Evolutionary conservation across 2,113 vertebrate genomes (phyloP).

Genomic region (Fukomys damarensis): DNA sequence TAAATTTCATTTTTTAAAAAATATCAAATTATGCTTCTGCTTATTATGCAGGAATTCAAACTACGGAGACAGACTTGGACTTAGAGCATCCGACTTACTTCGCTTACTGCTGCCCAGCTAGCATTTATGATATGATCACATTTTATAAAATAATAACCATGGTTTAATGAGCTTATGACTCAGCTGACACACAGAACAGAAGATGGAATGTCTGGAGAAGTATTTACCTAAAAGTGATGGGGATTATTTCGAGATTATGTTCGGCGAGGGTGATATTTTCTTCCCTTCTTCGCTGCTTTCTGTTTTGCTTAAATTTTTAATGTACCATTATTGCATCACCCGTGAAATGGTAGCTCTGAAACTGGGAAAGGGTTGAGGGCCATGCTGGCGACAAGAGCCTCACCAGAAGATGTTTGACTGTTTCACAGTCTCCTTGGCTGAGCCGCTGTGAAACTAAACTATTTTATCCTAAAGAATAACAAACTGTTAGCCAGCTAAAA

Average conservation of each 20-base stretch:
- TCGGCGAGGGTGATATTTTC: not conserved
- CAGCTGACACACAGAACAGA: not conserved
- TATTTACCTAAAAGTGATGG: not conserved
- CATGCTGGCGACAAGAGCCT: not conserved
- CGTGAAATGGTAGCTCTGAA: not conserved
- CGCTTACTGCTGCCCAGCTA: not conserved
- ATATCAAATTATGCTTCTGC: not conserved
- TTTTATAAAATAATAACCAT: not conserved
- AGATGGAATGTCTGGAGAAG: conserved; percentile 3
- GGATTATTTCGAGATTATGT: not conserved
- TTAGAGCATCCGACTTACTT: not conserved
- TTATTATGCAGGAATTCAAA: not conserved
- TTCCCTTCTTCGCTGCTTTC: not conserved
- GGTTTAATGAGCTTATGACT: not conserved
- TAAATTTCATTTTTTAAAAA: not conserved
- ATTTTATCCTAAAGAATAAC: conserved; percentile 75
- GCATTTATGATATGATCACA: not conserved
- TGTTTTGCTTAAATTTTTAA: not conserved
- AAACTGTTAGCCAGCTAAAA: conserved; percentile 69
- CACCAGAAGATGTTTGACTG: conserved; percentile 34
- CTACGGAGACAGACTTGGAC: too few relatives aligned
- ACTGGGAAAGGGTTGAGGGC: conserved; percentile 45
- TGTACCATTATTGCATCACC: not conserved
- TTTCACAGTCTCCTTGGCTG: conserved; percentile 40
- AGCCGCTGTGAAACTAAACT: conserved; percentile 60